These are phyloP conservation scores for Formica selysi DNA, from an alignment of 1,140 invertebrate genomes.

Conservation along the genomic window DNA sequence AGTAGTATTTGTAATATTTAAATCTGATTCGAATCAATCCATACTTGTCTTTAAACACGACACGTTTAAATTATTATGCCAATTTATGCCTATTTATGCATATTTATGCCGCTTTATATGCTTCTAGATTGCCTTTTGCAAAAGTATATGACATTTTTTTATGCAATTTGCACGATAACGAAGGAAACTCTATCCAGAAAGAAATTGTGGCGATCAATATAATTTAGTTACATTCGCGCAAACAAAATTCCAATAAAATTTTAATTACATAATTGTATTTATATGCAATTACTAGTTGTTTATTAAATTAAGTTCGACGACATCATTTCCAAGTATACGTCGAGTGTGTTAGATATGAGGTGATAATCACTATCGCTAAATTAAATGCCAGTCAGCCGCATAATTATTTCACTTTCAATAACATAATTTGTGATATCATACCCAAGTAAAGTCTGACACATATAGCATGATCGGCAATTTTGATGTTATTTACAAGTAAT, in stretches of 20 bases:
- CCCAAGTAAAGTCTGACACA: background rate
- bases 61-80: no score
- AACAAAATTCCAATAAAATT: background rate
- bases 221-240: background rate
- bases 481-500: background rate
- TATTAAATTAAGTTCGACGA: background rate
- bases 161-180: background rate
- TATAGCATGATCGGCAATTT: background rate
- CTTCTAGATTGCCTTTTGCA: background rate
- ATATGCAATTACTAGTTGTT: background rate
- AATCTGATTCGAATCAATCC: background rate
- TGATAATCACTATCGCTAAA: constrained; percentile 25
- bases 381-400: background rate
- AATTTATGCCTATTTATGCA: no score
- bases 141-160: background rate
- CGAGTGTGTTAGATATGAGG: background rate
- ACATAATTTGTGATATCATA: constrained; percentile 10
- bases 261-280: background rate
- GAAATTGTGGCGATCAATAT: background rate
- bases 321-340: background rate
- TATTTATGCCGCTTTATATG: background rate
- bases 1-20: background rate
- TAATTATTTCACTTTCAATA: constrained; percentile 13
- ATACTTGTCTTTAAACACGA: no score
- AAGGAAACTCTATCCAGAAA: background rate